Evolutionary conservation across 2,888 invertebrate genomes (phyloP), one percentile per base, ranked within the genome.

Genomic region (Cryptus viduatorius): DNA sequence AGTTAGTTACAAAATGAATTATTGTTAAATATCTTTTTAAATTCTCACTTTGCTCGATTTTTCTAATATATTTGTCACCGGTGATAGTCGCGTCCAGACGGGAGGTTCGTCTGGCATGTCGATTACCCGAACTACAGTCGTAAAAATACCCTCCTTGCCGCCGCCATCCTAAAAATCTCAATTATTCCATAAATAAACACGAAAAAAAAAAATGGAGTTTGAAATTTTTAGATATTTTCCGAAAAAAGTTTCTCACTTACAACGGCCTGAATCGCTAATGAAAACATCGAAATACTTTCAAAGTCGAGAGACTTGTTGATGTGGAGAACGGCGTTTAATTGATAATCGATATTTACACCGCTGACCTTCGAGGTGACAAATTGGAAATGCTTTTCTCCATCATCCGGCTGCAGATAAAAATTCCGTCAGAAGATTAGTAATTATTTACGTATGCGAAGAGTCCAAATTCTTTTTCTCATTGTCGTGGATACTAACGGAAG

Each of bases 41-140:
- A n/a, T 16, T 77, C 82, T 85, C 86, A 93, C 94, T 86, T 92
- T 90, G 46, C 77, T 85, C 4, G 88, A 85, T 87, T 96, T 95
- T 93, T 96, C 96, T 12, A 94, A 90, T 83, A 96, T 95, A 89
- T 94, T 94, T 88, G 95, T 94, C 2, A 95, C 95, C 0, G 95
- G 94, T 83, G 95, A 95, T 83, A 95, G 94, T 87, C 94, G 94
- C 19, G 94, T 92, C 96, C 96, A 96, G n/a, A 94, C 93, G 4
- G 96, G 96, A 0, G 94, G 94, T n/a, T 94, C 93, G 87, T 95
- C 95, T 79, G 95, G 95, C 80, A 95, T 93, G 89, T 96, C 96
- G 19, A 94, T 93, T 1, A 96, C 95, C 93, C 95, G 94, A 1
- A 96, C 94, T 91, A 95, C 94, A 82, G 95, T 91, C 0, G 94